Percentiles rank a stretch among this genome's conserved stretches.
Conservation (phyloP, 2,888 invertebrate species). For the Lasioglossum marginatum region DNA sequence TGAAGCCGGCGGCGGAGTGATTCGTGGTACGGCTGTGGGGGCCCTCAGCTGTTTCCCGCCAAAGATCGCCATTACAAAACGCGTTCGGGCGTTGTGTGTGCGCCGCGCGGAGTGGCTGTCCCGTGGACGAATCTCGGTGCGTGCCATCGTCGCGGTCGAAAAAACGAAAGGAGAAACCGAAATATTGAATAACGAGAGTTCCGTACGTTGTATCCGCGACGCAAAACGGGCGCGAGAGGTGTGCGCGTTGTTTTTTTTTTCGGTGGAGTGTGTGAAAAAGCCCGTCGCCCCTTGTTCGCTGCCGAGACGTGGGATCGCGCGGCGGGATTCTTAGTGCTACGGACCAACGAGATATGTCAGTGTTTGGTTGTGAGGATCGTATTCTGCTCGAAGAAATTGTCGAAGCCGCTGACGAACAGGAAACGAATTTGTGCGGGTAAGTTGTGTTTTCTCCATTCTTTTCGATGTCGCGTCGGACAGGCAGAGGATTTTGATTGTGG, state of each 20-base stretch:
- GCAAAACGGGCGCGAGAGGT: conserved; percentile 31
- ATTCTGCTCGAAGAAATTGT: conserved; percentile 86
- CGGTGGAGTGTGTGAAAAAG: conserved; percentile 61
- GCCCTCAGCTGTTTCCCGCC: conserved; percentile 90
- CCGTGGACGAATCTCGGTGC: conserved; percentile 81
- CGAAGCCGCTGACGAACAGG: conserved; percentile 85
- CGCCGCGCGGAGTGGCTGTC: conserved; percentile 85
- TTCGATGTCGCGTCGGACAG: background rate
- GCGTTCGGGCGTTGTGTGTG: conserved; percentile 84
- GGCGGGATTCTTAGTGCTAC: conserved; percentile 67
- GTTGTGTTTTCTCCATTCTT: conserved; percentile 28
- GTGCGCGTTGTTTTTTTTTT: conserved; percentile 62
- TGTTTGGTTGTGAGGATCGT: conserved; percentile 86
- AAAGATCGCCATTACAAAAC: conserved; percentile 89
- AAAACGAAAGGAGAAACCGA: background rate
- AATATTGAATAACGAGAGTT: conserved; percentile 34
- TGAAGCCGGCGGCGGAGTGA: conserved; percentile 77
- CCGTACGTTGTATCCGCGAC: conserved; percentile 29
- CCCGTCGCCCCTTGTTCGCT: conserved; percentile 60
- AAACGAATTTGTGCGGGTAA: conserved; percentile 81
- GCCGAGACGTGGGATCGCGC: conserved; percentile 66
- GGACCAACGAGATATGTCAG: conserved; percentile 85
- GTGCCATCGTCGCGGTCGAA: conserved; percentile 59
- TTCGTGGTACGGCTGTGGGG: conserved; percentile 78
- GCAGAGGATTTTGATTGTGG: background rate